These are phyloP conservation scores for Scytalopus superciliaris DNA, from an alignment of 2,113 vertebrate genomes.

Conservation along the genomic window DNA sequence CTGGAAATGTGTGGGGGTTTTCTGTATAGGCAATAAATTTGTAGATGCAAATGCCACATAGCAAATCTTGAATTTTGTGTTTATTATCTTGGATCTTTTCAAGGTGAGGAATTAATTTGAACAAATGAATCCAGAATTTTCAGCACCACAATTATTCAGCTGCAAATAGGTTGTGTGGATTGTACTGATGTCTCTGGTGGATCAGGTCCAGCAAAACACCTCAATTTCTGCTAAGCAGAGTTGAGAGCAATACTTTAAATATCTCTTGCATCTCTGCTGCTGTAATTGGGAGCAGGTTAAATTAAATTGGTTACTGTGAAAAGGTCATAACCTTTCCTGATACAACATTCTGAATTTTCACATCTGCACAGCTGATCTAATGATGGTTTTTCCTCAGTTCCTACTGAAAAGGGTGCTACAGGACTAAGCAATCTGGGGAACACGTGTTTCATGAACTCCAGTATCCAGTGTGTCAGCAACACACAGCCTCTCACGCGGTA, in stretches of 20 bases:
- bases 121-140: neutral
- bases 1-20: neutral
- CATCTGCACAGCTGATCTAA: neutral
- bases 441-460: conserved; percentile 99
- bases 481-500: conserved; percentile 95
- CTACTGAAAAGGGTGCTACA: conserved; percentile 97
- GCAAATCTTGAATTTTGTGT: neutral
- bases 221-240: neutral
- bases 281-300: neutral
- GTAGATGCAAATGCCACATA: neutral
- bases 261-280: neutral
- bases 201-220: neutral
- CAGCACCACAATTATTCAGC: neutral
- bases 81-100: neutral
- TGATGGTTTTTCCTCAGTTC: conserved; percentile 75
- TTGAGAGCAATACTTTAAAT: neutral
- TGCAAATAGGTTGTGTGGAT: neutral
- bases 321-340: neutral
- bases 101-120: neutral
- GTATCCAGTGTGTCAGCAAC: conserved; percentile 99
- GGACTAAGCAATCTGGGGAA: conserved; percentile 98
- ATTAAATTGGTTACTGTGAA: neutral
- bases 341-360: neutral
- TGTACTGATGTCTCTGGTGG: neutral
- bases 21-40: neutral